Evolutionary conservation across 2,888 invertebrate species (phyloP), one percentile per base, ranked within the genome.

Genomic region (Drosophila aldrichi): DNA sequence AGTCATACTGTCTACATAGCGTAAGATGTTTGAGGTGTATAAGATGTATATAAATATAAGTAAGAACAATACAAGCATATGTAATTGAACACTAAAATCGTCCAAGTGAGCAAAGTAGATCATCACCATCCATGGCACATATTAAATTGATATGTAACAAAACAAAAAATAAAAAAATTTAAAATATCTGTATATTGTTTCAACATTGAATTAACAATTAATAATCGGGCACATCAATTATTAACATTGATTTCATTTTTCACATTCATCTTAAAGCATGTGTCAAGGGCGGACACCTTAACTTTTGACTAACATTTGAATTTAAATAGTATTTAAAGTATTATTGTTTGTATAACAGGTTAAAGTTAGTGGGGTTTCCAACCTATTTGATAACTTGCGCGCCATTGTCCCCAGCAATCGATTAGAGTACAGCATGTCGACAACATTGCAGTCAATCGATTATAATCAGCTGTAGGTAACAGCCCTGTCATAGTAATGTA

Each of bases 31-130:
- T 34, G 20, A 34, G 32, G n/a, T 29, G 16, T 52, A 22, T 60
- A 66, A 57, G 43, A 18, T 74, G 78, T 78, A 74, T 14, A 56
- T 73, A 62, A 20, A 5, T 16, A 55, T 49, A 49, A 49, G 49
- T 49, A 49, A 49, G 25, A 48, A 10, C 16, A 49, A 34, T 6
- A 10, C 29, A 48, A 48, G 4, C n/a, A 34, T 14, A 34, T 49
- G 60, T 41, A 49, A 54, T 66, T 16, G 41, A 59, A 60, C 40
- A 63, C 49, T 73, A 14, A 25, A 70, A 81, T 82, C 87, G 87
- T 88, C 81, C 81, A 81, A 70, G 62, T 64, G 66, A 81, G 49
- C 69, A 73, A 57, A 64, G 64, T 79, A 79, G 77, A 25, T 66
- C 55, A 49, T 58, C 63, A 32, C 32, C 49, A 49, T 82, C 70